Conservation (phyloP, 2,113 vertebrate genomes). For the Poecilia latipinna region DNA sequence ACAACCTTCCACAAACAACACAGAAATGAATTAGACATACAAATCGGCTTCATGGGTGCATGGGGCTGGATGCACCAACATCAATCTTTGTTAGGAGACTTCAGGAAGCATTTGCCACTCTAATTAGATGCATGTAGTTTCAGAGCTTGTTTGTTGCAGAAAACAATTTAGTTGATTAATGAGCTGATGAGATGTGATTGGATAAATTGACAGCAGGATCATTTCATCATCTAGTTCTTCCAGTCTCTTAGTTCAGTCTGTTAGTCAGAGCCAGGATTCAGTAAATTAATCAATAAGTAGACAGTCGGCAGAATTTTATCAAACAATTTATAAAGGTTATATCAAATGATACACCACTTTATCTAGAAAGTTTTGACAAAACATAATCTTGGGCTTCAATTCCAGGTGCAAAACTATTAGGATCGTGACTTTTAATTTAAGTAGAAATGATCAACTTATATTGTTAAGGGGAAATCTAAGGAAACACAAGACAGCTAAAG, state of each 20-base stretch:
- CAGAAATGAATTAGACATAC: background rate
- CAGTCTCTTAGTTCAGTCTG: constrained; percentile 20
- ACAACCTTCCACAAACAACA: background rate
- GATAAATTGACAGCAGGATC: constrained; percentile 58
- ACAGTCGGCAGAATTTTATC: background rate
- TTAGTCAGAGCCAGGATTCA: background rate
- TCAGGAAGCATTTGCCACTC: constrained; percentile 52
- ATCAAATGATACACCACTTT: background rate
- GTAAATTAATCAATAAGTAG: background rate
- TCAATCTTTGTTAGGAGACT: constrained; percentile 58
- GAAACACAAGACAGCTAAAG: background rate
- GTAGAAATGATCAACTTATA: background rate
- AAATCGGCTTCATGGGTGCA: constrained; percentile 1
- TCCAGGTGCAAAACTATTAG: background rate
- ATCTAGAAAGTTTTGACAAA: background rate
- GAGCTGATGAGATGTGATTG: constrained; percentile 53
- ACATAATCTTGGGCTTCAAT: background rate
- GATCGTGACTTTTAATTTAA: background rate
- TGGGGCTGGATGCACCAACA: constrained; percentile 28
- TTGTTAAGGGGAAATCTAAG: background rate
- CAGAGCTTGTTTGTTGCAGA: constrained; percentile 50
- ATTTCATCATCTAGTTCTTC: constrained; percentile 51
- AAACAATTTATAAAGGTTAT: background rate
- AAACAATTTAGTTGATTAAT: constrained; percentile 58
- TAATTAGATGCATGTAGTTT: constrained; percentile 55